Evolutionary conservation across 2,797 vertebrate genomes (phyloP), one percentile per base, ranked within the genome.

Genomic region (Hydrophis major): DNA sequence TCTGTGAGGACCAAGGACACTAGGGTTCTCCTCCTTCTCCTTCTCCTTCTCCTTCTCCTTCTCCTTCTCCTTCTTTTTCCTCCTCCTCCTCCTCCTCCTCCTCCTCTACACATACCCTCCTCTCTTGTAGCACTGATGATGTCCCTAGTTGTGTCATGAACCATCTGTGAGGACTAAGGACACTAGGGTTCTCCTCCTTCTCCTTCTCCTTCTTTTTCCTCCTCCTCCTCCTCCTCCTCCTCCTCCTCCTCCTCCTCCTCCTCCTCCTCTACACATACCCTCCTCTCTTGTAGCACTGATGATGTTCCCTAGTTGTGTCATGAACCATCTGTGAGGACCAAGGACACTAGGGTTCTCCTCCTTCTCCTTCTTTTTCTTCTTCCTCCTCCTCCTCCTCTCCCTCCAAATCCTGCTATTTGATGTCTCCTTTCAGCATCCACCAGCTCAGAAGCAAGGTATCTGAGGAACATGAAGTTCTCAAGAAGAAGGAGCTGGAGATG

Each of bases 361-460:
- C 87, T 87, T 13, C 55, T 27, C 25, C 53, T 59, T 13, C 66
- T 32, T 28, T 2, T 32, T 50, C 50, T 7, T 50, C 50, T 2
- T 69, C n/a, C 6, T 32, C 66, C 6, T 25, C 59, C 22, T 66
- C 63, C 87, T 3, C 74, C 89, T 25, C 94, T 86, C 87, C 22
- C 55, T 27, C 25, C 53, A 28, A 57, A 8, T n/a, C n/a, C 57
- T 63, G 2, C 22, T 10, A 16, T 53, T 63, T 61, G 28, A 42
- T 89, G 61, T 60, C 4, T 0, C 90, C 4, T 96, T 28, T 89
- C 57, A 95, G 98, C 94, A 98, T 98, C 94, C 98, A 98, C 42
- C 95, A 99, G 92, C 98, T 99, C 94, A 98, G 99, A 93, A 98
- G 88, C 97, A 98, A 97, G 89, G 99, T 99, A 0, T 98, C 99